phyloP scores from a whole-genome alignment of 2,888 invertebrate species.

The Trisateles emortualis region DNA sequence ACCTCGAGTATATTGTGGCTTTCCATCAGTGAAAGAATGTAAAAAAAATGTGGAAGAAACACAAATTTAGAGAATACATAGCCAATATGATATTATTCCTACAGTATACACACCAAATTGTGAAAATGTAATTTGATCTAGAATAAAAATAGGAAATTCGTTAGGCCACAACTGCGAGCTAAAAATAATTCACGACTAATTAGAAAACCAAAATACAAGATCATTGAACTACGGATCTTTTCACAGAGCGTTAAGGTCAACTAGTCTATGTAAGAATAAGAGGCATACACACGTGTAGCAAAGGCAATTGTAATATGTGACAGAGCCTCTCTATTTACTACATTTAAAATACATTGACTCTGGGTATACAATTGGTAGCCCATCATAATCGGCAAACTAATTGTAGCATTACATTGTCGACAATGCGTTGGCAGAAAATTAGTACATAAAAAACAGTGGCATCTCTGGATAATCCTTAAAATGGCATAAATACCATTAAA shows the following conservation, averaged over 20 bases:
- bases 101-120: no score
- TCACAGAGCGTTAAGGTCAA: slow-evolving; percentile 9
- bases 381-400: no score
- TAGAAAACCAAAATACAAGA: slow-evolving; percentile 13
- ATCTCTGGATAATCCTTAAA: no score
- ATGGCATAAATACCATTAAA: no score
- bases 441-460: no score
- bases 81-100: no score
- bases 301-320: background rate
- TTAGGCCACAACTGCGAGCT: slow-evolving; percentile 8
- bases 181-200: slow-evolving; percentile 14
- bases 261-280: background rate
- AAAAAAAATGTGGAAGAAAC: no score
- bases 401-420: no score
- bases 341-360: background rate
- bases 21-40: no score
- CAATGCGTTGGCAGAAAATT: no score
- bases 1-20: no score
- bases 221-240: slow-evolving; percentile 7
- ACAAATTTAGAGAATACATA: no score
- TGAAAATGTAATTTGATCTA: slow-evolving; percentile 3
- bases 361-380: background rate
- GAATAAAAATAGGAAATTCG: slow-evolving; percentile 9
- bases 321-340: background rate
- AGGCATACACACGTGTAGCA: background rate